Conservation (phyloP, 2,888 invertebrate genomes). For the Caenorhabditis wallacei region DNA sequence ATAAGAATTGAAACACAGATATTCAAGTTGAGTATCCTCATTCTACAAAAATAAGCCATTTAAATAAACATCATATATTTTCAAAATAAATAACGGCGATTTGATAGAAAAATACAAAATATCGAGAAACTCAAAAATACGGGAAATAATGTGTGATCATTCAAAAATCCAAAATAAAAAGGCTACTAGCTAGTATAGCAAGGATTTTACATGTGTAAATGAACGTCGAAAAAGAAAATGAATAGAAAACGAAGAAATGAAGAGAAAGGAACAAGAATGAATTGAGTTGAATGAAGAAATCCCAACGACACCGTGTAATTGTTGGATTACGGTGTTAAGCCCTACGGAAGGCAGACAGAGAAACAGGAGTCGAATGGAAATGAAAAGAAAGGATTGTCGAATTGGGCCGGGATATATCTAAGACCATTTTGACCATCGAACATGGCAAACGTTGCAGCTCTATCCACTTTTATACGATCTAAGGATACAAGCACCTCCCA, state of each 20-base stretch:
- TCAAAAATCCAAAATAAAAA: background rate
- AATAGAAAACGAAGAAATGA: slow-evolving; percentile 15
- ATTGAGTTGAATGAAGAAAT: slow-evolving; percentile 35
- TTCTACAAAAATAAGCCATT: slow-evolving; percentile 20
- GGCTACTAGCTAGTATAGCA: slow-evolving; percentile 27
- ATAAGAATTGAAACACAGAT: slow-evolving; percentile 34
- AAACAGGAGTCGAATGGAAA: slow-evolving; percentile 1
- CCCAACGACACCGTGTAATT: slow-evolving; percentile 62
- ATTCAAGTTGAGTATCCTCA: slow-evolving; percentile 58
- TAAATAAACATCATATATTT: too few species aligned
- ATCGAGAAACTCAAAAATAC: background rate
- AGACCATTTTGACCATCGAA: slow-evolving; percentile 19
- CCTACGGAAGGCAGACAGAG: slow-evolving; percentile 54
- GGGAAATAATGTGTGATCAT: background rate
- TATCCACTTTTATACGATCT: slow-evolving; percentile 52
- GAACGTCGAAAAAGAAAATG: slow-evolving; percentile 12
- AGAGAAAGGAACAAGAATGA: slow-evolving; percentile 20
- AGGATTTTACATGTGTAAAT: slow-evolving; percentile 46
- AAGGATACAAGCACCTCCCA: slow-evolving; percentile 54
- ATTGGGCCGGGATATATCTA: slow-evolving; percentile 14
- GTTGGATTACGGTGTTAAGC: slow-evolving; percentile 68
- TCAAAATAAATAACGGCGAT: too few species aligned
- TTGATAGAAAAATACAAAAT: background rate
- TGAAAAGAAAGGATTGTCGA: slow-evolving; percentile 1
- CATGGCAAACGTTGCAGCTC: slow-evolving; percentile 52